Evolutionary conservation across 2,888 invertebrate genomes (phyloP), one percentile per base, ranked within the genome.

Genomic region (Epicampocera succincta): DNA sequence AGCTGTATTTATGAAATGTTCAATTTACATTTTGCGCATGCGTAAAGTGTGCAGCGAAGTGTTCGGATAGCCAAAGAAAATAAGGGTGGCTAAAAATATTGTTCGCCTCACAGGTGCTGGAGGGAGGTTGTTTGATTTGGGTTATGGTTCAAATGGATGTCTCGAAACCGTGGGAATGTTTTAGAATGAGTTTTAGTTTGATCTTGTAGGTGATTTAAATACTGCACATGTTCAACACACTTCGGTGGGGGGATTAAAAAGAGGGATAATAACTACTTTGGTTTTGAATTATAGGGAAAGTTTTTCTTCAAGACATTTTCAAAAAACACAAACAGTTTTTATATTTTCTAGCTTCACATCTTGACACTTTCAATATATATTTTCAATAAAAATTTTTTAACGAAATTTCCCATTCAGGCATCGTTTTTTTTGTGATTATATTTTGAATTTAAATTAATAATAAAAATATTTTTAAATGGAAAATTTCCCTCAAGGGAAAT

Each of bases 111-210:
- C 76, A 80, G 72, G 72, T 76, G 80, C 17, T 52, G 54, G 54
- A 76, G 61, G 68, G n/a, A n/a, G 71, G 48, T 74, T 68, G 40
- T 56, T 65, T 54, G n/a, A 40, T 29, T 52, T 21, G 38, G 29
- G 25, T 42, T 50, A 5, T 46, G 4, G 33, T 46, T 40, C 33
- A 25, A 33, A 44, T 13, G 61, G 52, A 9, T 68, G 38, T 60
- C 9, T 50, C 19, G 40, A 19, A 71, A 83, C 44, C 83, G 83
- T 83, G 83, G 78, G 83, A 83, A 83, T 48, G 75, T 73, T 76
- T 68, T 65, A 19, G 0, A n/a, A n/a, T 2, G 9, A 54, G 9
- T 6, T 54, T 56, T 56, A 1, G 4, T 19, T 21, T 11, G 12
- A 48, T 21, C 17, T 9, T 46, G 42, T 46, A 21, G 48, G 15